Conservation (phyloP, 2,113 vertebrate species). For the Pituophis catenifer region DNA sequence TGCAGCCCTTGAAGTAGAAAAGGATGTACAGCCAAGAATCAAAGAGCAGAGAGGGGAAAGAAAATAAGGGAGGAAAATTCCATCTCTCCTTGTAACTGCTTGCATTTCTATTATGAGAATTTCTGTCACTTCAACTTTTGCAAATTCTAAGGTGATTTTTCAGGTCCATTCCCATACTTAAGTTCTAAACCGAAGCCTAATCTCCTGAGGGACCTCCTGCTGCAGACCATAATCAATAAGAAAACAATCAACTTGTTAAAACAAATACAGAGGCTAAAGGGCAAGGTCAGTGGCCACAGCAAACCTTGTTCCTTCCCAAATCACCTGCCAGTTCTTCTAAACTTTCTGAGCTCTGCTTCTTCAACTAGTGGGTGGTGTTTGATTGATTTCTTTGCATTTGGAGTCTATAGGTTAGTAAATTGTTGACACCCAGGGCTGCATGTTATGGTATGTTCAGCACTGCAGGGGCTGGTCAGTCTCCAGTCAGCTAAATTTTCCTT, state of each 20-base stretch:
- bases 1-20: background rate
- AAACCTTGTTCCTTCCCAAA: background rate
- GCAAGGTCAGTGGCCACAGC: background rate
- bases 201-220: background rate
- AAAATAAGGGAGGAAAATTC: background rate
- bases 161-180: background rate
- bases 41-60: background rate
- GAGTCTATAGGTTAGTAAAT: conserved; percentile 5
- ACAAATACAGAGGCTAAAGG: background rate
- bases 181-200: background rate
- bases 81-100: background rate
- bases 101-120: background rate
- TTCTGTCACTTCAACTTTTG: background rate
- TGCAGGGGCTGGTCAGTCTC: conserved; percentile 26
- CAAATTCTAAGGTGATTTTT: background rate
- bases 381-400: background rate
- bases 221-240: background rate
- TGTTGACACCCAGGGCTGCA: conserved; percentile 16
- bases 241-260: conserved; percentile 17
- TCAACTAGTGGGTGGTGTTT: fast-evolving
- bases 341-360: conserved; percentile 5
- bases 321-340: conserved; percentile 30
- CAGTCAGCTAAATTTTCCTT: conserved; percentile 44
- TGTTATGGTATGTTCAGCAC: background rate
- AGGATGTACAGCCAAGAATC: background rate